Conservation (phyloP, 2,113 vertebrate genomes). For the Thryonomys swinderianus region DNA sequence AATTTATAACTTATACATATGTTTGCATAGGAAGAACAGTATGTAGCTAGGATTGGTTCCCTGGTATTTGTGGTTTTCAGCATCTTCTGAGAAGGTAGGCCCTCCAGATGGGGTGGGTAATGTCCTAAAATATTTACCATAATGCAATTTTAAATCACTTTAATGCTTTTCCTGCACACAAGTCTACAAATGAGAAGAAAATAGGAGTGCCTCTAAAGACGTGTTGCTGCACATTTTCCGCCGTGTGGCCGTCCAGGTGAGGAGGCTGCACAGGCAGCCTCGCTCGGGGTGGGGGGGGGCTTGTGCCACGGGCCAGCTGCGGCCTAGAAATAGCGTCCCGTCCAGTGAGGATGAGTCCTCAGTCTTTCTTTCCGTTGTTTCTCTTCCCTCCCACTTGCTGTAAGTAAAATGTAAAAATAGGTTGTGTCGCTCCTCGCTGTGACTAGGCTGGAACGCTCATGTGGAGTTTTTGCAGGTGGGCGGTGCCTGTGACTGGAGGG, state of each 20-base stretch:
- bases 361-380: not conserved
- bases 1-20: not conserved
- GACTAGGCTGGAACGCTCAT: not conserved
- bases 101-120: not conserved
- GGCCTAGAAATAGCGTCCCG: not conserved
- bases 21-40: not conserved
- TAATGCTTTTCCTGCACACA: not conserved
- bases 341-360: not conserved
- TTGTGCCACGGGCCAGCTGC: too few species aligned
- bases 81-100: not conserved
- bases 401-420: constrained; percentile 18
- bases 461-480: not conserved
- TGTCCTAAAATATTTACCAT: not conserved
- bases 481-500: not conserved
- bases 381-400: not conserved
- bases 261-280: too few species aligned
- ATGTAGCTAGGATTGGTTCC: not conserved
- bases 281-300: not conserved
- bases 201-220: not conserved
- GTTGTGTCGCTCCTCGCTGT: not conserved
- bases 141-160: constrained; percentile 12
- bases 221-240: not conserved
- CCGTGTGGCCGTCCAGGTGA: not conserved
- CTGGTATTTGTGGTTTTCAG: not conserved
- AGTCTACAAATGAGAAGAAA: constrained; percentile 7